Evolutionary conservation across 2,113 vertebrate species (phyloP), one percentile per base, ranked within the genome.

Genomic region (Paratilapia polleni): DNA sequence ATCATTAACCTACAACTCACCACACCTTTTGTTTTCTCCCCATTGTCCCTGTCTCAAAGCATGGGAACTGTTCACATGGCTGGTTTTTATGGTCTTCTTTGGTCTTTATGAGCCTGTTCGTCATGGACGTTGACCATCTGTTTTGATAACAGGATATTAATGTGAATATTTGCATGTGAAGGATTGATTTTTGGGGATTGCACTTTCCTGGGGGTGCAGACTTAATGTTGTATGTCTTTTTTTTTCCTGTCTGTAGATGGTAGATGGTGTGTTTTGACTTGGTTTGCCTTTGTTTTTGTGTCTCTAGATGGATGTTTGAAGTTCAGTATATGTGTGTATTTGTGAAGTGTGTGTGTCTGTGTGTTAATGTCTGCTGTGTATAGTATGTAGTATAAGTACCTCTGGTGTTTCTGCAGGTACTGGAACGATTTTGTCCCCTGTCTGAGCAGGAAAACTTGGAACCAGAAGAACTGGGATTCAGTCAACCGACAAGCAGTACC

Each of bases 341-440:
- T 63, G 52, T 47, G 13, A 74, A 43, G 60, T 75, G 75, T 88
- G 43, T 78, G 41, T 12, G 9, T 13, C n/a, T 31, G 28, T 31
- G 28, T 31, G 28, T 31, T 31, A 31, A 14, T 4, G 36, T 81
- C 1, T 86, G 77, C n/a, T 77, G 75, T 86, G 36, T 43, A 22
- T 47, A 70, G 77, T 80, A 84, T 88, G 82, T 79, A 80, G 91
- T 85, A 9, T 91, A 88, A 94, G n/a, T 91, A 36, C 62, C 60
- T 95, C 56, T 94, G 92, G 76, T 95, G 85, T 96, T 88, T 96
- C 91, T 88, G 84, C 96, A 96, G 96, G 96, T 96, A 79, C 94
- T 96, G 96, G 94, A 95, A 91, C 91, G 82, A 86, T 94, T 92
- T 87, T 90, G 89, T 94, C 89, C 86, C 87, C 81, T 87, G 94